These are phyloP conservation scores for Centropus bengalensis DNA, from an alignment of 2,113 vertebrate genomes.

Conservation along the genomic window DNA sequence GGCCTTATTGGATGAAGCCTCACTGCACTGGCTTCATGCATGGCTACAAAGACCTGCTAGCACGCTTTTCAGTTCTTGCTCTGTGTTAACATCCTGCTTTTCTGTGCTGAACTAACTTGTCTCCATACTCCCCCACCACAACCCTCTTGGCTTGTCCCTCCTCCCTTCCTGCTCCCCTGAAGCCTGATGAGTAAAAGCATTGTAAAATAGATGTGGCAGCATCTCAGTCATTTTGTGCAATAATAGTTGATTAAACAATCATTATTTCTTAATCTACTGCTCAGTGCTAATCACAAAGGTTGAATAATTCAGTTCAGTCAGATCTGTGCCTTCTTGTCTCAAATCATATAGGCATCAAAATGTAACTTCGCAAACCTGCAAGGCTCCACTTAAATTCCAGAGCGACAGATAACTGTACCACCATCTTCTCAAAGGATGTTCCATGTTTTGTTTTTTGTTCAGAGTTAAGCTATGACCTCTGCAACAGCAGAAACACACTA, in stretches of 20 bases:
- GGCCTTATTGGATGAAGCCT: neutral
- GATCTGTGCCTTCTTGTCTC: neutral
- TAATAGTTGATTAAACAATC: neutral
- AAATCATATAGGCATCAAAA: neutral
- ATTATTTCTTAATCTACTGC: neutral
- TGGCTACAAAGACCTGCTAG: neutral
- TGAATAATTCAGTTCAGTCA: neutral
- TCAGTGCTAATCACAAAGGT: neutral
- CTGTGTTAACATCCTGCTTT: neutral
- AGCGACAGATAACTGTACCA: neutral
- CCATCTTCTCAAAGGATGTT: neutral
- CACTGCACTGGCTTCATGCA: neutral
- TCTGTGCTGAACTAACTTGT: neutral
- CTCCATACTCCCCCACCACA: accelerated
- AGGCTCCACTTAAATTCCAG: neutral
- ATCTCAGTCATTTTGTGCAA: neutral
- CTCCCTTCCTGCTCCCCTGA: neutral
- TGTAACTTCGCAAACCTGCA: neutral
- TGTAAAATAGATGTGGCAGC: neutral
- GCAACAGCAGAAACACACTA: neutral
- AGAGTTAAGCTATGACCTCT: neutral
- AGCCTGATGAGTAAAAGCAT: neutral
- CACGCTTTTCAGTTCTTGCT: neutral
- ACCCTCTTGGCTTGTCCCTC: accelerated
- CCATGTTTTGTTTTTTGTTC: neutral